A percentile compares a stretch with the other conserved stretches of the same genome.
phyloP scores from a whole-genome alignment of 2,888 invertebrate genomes.

The Drosophila setosimentum region DNA sequence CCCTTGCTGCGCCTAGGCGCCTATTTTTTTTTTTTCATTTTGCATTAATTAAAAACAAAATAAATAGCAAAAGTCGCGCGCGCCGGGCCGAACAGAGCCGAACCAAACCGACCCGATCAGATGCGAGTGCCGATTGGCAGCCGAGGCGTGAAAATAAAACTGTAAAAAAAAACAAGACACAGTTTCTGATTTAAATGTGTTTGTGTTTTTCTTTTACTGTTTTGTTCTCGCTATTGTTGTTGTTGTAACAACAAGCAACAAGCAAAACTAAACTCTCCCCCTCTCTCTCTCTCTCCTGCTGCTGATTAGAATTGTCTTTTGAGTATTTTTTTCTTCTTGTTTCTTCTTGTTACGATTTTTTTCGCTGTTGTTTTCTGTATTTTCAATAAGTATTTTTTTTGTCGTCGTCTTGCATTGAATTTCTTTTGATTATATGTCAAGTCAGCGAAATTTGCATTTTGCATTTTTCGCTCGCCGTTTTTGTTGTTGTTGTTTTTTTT shows the following conservation, averaged over 20 bases:
- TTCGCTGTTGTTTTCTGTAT: conserved; percentile 54
- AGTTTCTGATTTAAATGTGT: conserved; percentile 75
- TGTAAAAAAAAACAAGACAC: conserved; percentile 55
- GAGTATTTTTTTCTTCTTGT: conserved; percentile 43
- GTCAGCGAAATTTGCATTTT: conserved; percentile 58
- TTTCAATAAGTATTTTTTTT: conserved; percentile 74
- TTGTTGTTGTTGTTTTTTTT: conserved; percentile 18
- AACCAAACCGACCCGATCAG: conserved; percentile 26
- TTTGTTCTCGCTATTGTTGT: conserved; percentile 21
- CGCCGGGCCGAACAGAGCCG: conserved; percentile 33
- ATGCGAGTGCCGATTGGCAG: conserved; percentile 12
- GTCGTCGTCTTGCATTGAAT: conserved; percentile 69
- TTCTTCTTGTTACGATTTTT: conserved; percentile 42
- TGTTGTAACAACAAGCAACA: conserved; percentile 44
- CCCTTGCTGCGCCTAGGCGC: conserved; percentile 60
- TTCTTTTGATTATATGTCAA: conserved; percentile 74
- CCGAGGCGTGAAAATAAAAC: conserved; percentile 42
- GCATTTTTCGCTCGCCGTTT: conserved; percentile 31
- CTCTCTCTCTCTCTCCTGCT: conserved; percentile 23
- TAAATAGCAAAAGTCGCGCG: conserved; percentile 74
- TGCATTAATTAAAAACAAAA: conserved; percentile 82
- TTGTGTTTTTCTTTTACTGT: conserved; percentile 58
- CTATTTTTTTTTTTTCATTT: conserved; percentile 78
- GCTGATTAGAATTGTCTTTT: conserved; percentile 67
- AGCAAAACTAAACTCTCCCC: conserved; percentile 31